A percentile compares a stretch with the other conserved stretches of the same genome.
Conservation (phyloP, 35 echinoderm and acorn worm species). For the Amphiura filiformis region DNA sequence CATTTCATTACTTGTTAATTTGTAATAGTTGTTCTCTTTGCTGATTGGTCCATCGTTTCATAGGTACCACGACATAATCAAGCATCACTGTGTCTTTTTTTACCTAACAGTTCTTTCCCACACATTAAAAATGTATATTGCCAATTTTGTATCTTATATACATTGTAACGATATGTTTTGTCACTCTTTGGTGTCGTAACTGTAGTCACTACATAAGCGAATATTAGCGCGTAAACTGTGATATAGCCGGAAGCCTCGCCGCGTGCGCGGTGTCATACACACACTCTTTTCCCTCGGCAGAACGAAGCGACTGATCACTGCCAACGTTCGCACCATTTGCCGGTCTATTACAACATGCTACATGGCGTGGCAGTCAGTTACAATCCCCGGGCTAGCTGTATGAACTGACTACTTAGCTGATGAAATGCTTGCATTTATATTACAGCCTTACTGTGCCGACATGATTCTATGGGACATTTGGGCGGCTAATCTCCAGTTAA, state of each 20-base stretch:
- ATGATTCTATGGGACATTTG: not conserved
- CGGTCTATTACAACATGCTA: not conserved
- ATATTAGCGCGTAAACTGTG: not conserved
- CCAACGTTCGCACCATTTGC: constrained; percentile 2
- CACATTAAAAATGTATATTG: not conserved
- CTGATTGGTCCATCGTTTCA: too few species aligned
- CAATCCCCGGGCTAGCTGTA: not conserved
- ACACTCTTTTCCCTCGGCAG: not conserved
- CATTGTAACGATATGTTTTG: not conserved
- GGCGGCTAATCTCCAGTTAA: not conserved
- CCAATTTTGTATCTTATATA: not conserved
- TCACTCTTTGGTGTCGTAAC: not conserved
- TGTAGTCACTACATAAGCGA: not conserved
- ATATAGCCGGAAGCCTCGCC: not conserved
- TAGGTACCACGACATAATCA: too few species aligned
- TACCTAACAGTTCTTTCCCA: not conserved
- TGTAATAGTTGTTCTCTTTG: too few species aligned
- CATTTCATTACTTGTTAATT: too few species aligned
- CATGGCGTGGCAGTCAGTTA: not conserved
- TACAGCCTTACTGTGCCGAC: not conserved
- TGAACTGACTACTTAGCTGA: not conserved
- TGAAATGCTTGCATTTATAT: not conserved
- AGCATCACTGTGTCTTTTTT: too few species aligned
- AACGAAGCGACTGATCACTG: not conserved
- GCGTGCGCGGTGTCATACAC: not conserved